These are phyloP conservation scores for Sesamia inferens DNA, from an alignment of 2,888 invertebrate genomes.

Conservation along the genomic window DNA sequence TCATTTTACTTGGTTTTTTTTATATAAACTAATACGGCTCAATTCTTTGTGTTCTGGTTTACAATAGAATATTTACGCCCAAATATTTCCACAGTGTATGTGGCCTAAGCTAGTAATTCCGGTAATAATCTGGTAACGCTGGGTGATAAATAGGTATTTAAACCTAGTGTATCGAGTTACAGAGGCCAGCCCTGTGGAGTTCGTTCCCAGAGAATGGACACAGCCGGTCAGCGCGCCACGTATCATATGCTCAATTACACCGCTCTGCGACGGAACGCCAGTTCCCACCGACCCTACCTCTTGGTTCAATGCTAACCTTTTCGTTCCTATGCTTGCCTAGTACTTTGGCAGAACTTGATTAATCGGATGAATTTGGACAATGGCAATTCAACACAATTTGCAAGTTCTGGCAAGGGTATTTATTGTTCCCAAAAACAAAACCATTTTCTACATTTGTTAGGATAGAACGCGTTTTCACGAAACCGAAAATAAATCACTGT, in stretches of 20 bases:
- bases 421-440: slow-evolving; percentile 41
- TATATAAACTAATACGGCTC: slow-evolving; percentile 28
- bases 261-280: slow-evolving; percentile 68
- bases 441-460: slow-evolving; percentile 45
- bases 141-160: slow-evolving; percentile 48
- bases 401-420: slow-evolving; percentile 25
- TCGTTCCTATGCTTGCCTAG: slow-evolving; percentile 53
- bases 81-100: slow-evolving; percentile 23
- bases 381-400: slow-evolving; percentile 40
- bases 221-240: slow-evolving; percentile 79
- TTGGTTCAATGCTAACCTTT: slow-evolving; percentile 63
- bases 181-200: slow-evolving; percentile 73
- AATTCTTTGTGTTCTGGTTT: slow-evolving; percentile 23
- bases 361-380: slow-evolving; percentile 61
- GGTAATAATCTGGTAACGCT: slow-evolving; percentile 38
- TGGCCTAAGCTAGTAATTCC: slow-evolving; percentile 38
- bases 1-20: slow-evolving; percentile 30
- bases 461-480: slow-evolving; percentile 42
- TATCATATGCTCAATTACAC: slow-evolving; percentile 87
- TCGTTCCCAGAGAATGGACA: slow-evolving; percentile 78
- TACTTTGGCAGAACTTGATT: slow-evolving; percentile 57
- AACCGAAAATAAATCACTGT: slow-evolving; percentile 63
- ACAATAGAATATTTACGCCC: slow-evolving; percentile 23
- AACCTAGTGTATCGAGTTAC: slow-evolving; percentile 55
- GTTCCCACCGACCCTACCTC: slow-evolving; percentile 56